Evolutionary conservation across 2,888 invertebrate species (phyloP), one percentile per base, ranked within the genome.

Genomic region (Entomobrya proxima): DNA sequence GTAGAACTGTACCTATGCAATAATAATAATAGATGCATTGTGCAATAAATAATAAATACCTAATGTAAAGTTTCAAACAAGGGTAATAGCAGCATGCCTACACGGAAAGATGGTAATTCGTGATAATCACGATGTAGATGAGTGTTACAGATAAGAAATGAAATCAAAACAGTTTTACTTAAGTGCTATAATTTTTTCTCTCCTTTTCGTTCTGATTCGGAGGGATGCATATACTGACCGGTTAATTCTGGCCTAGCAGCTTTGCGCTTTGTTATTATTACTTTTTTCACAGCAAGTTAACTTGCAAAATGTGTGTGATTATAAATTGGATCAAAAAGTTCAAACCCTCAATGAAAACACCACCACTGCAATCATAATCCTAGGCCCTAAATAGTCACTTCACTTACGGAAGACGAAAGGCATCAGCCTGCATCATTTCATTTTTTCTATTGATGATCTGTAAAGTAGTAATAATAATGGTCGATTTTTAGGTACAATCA

Each of bases 91-190:
- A 32, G 18, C 1, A 27, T 55, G n/a, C n/a, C n/a, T n/a, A n/a
- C n/a, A n/a, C n/a, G n/a, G n/a, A 55, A 24, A 13, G 7, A 27
- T 55, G 2, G n/a, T 24, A 13, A 24, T 40, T 67, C 35, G 40
- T 37, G 24, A 13, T 24, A 21, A 13, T 37, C 0, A 13, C 13
- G 67, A 67, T n/a, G n/a, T n/a, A n/a, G n/a, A n/a, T 67, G n/a
- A 58, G 11, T 67, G 67, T 67, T 67, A 2, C n/a, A 67, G 67
- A 40, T 40, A 67, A 40, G 67, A 37, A 67, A 67, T 40, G 67
- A 67, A 67, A 67, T 40, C 9, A 67, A 67, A 67, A 67, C 37
- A 67, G 67, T 24, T 67, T 64, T 58, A 2, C 30, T 58, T n/a
- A n/a, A n/a, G n/a, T n/a, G n/a, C n/a, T n/a, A n/a, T n/a, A n/a